phyloP scores from a whole-genome alignment of 2,797 vertebrate species.

The Silurus lanzhouensis region DNA sequence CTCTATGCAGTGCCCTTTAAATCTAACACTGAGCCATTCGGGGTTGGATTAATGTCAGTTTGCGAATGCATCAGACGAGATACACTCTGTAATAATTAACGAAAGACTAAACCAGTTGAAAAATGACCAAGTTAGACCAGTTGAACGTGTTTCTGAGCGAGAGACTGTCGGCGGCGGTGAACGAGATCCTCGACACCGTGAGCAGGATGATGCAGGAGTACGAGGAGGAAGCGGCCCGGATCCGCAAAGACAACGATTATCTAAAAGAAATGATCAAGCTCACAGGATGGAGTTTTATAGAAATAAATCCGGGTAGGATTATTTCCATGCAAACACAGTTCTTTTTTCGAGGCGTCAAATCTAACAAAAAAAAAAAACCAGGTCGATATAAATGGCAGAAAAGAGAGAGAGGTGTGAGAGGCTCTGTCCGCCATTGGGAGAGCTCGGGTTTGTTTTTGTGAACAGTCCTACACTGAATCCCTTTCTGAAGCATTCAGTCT shows the following conservation, averaged over 20 bases:
- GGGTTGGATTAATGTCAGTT: background rate
- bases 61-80: background rate
- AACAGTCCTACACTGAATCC: no score
- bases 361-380: background rate
- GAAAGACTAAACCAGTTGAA: background rate
- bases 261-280: conserved; percentile 55
- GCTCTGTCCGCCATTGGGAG: background rate
- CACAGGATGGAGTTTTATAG: conserved; percentile 29
- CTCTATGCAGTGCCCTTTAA: background rate
- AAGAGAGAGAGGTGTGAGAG: background rate
- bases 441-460: background rate
- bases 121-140: conserved; percentile 44
- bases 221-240: conserved; percentile 57
- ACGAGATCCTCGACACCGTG: conserved; percentile 58
- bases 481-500: no score
- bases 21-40: background rate
- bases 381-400: background rate
- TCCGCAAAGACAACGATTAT: conserved; percentile 53
- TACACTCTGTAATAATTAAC: background rate
- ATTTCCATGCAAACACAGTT: background rate
- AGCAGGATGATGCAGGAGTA: conserved; percentile 54
- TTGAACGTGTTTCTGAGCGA: conserved; percentile 56
- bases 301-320: conserved; percentile 37
- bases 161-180: conserved; percentile 54
- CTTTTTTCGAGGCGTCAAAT: background rate